These are phyloP conservation scores for Sepiola atlantica DNA, from an alignment of 2,888 invertebrate species.

Conservation along the genomic window DNA sequence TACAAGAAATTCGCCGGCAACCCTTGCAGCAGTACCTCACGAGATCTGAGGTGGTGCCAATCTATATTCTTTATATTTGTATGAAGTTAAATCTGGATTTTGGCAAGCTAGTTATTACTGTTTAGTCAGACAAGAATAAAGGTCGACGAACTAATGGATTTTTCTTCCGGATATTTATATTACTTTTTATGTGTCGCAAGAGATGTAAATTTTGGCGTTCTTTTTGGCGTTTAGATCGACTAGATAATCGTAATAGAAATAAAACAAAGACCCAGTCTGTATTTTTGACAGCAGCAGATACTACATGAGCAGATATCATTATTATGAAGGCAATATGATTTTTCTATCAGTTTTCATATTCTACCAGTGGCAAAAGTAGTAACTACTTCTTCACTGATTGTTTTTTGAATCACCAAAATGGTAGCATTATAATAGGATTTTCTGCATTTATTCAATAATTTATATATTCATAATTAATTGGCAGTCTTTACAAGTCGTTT, in stretches of 20 bases:
- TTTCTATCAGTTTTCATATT: no score
- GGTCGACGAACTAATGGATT: background rate
- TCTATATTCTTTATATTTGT: background rate
- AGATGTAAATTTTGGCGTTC: slow-evolving; percentile 15
- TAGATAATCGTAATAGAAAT: background rate
- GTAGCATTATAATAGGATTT: no score
- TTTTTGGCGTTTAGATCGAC: background rate
- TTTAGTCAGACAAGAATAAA: background rate
- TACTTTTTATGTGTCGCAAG: background rate
- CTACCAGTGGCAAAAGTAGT: no score
- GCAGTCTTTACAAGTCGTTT: no score
- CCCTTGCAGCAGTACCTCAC: background rate
- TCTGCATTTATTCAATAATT: no score
- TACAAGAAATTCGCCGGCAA: background rate
- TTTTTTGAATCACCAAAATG: no score
- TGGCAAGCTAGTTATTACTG: background rate
- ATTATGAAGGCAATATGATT: no score
- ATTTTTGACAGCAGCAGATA: no score
- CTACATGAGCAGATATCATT: no score
- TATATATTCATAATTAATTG: no score
- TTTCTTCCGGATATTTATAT: background rate
- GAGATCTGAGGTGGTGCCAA: background rate
- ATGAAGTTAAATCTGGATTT: background rate
- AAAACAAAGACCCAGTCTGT: no score
- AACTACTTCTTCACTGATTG: no score